Conservation (phyloP, 2,797 vertebrate genomes). For the Sciaenops ocellatus region DNA sequence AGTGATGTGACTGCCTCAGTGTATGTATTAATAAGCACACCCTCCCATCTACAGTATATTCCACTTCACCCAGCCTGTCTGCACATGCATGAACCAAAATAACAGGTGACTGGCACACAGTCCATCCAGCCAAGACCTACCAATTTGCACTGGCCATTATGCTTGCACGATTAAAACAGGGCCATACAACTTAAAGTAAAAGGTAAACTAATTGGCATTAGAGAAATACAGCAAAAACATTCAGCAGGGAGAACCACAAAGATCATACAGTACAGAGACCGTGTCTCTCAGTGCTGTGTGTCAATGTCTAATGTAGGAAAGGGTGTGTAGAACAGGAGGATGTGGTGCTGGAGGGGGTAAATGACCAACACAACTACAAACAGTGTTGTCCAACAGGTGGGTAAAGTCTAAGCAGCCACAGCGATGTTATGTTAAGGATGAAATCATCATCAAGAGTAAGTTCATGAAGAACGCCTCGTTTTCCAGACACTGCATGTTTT, state of each 20-base stretch:
- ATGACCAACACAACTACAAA: constrained; percentile 11
- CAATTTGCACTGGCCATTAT: background rate
- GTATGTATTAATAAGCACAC: background rate
- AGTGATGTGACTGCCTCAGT: background rate
- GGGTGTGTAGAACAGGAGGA: constrained; percentile 19
- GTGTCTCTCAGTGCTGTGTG: background rate
- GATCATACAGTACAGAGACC: constrained; percentile 3
- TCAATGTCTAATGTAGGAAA: constrained; percentile 23
- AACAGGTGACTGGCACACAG: background rate
- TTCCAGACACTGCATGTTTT: constrained; percentile 1
- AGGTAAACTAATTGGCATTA: background rate
- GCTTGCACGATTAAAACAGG: background rate
- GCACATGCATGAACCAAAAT: background rate
- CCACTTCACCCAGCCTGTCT: background rate
- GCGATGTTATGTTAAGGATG: background rate
- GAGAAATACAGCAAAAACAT: background rate
- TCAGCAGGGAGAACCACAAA: background rate
- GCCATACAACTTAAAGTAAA: background rate
- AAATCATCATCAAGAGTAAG: background rate
- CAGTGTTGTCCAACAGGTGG: background rate
- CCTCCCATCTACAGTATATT: background rate
- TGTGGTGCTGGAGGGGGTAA: constrained; percentile 12
- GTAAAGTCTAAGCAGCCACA: background rate
- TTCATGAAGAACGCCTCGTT: constrained; percentile 16
- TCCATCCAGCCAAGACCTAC: background rate